phyloP scores from a whole-genome alignment of 2,797 vertebrate genomes.

The Distichodus sexfasciatus region DNA sequence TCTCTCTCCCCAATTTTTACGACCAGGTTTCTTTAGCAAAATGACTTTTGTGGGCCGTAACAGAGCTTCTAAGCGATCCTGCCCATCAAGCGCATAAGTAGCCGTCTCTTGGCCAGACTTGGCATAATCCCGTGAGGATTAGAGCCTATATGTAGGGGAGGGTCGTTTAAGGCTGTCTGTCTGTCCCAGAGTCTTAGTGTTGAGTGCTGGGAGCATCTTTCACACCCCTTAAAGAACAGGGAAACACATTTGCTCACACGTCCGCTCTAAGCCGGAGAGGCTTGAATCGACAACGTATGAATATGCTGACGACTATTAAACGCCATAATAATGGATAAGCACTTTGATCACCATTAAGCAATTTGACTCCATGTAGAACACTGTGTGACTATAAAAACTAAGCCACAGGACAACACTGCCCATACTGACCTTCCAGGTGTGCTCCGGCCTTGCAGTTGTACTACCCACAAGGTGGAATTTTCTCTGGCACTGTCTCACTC shows the following conservation, averaged over 20 bases:
- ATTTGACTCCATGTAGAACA: too few species aligned
- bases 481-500: too few species aligned
- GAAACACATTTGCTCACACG: neutral
- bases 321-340: neutral
- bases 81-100: slow-evolving; percentile 30
- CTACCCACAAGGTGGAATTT: neutral
- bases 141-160: slow-evolving; percentile 18
- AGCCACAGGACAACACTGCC: neutral
- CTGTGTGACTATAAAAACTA: neutral
- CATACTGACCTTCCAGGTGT: neutral
- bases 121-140: slow-evolving; percentile 20
- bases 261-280: neutral
- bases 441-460: neutral
- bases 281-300: too few species aligned
- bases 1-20: slow-evolving; percentile 16
- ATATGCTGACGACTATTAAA: neutral
- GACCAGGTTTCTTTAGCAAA: neutral
- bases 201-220: neutral
- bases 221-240: neutral
- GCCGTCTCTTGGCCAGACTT: slow-evolving; percentile 10
- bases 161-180: slow-evolving; percentile 23
- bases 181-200: slow-evolving; percentile 2
- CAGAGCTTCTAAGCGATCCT: neutral
- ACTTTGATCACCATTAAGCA: too few species aligned
- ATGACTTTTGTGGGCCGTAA: slow-evolving; percentile 29